A percentile compares a stretch with the other conserved stretches of the same genome.
Conservation (phyloP, 2,113 vertebrate genomes). For the Myocastor coypus region DNA sequence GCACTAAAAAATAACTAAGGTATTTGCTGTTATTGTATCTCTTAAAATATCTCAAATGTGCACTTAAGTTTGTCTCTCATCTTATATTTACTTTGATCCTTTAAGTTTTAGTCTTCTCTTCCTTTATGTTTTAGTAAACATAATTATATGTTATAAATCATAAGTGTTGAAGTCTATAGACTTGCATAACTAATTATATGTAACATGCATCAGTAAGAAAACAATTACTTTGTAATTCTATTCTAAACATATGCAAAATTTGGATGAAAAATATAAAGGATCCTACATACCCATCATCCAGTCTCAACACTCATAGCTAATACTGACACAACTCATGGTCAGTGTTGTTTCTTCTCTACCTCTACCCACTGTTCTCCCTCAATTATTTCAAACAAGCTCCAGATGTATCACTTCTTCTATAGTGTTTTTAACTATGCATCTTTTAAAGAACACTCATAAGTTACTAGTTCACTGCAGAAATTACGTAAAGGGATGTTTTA, state of each 20-base stretch:
- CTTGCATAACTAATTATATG: neutral
- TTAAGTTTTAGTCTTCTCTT: neutral
- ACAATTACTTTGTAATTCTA: neutral
- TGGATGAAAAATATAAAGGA: neutral
- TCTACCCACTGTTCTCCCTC: neutral
- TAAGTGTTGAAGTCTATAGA: neutral
- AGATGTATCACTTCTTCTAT: slow-evolving; percentile 5
- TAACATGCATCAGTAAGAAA: neutral
- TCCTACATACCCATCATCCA: neutral
- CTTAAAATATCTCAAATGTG: slow-evolving; percentile 3
- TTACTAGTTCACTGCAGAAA: neutral
- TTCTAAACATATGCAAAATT: neutral
- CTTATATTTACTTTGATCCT: neutral
- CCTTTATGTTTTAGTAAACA: neutral
- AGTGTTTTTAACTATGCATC: neutral
- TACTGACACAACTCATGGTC: too few relatives aligned
- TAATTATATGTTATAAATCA: neutral
- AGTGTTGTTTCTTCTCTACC: neutral
- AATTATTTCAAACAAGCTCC: neutral
- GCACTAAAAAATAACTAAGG: neutral
- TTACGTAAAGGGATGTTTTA: neutral
- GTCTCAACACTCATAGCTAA: neutral
- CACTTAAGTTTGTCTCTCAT: slow-evolving; percentile 13
- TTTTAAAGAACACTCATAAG: slow-evolving; percentile 40
- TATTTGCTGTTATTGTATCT: neutral